phyloP scores from a whole-genome alignment of 2,888 invertebrate genomes.

The Hypsopygia costalis region DNA sequence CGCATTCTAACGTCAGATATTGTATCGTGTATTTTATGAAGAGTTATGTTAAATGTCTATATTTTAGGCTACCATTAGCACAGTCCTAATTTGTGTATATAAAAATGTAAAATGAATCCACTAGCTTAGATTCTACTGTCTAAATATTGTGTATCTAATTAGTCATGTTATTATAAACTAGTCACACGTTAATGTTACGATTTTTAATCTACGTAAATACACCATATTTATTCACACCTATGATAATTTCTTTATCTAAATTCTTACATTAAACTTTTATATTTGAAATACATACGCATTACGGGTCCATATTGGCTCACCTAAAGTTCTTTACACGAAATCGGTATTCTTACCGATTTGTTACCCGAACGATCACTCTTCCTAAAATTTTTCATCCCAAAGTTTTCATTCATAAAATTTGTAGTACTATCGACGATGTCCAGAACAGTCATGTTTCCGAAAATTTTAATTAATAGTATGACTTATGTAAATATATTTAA shows the following conservation, averaged over 20 bases:
- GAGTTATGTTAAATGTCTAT: conserved; percentile 1
- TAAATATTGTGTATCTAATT: conserved; percentile 67
- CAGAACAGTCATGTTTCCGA: too few species aligned
- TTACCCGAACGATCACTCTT: too few species aligned
- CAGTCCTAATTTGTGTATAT: conserved; percentile 39
- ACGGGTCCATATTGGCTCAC: too few species aligned
- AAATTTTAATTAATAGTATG: too few species aligned
- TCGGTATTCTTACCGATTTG: too few species aligned
- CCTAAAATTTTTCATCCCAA: too few species aligned
- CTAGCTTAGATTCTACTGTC: conserved; percentile 59
- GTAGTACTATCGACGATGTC: too few species aligned
- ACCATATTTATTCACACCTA: conserved; percentile 73
- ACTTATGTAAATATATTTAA: too few species aligned
- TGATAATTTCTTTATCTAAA: conserved; percentile 64
- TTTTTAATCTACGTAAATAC: conserved; percentile 64
- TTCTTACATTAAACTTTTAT: conserved; percentile 66
- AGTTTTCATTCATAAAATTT: too few species aligned
- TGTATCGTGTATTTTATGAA: background rate
- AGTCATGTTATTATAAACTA: conserved; percentile 58
- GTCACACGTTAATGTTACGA: conserved; percentile 59
- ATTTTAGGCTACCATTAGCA: conserved; percentile 31
- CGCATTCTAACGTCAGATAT: background rate
- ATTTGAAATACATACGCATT: conserved; percentile 66
- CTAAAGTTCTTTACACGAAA: too few species aligned
- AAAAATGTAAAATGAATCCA: conserved; percentile 22